Conservation (phyloP, 2,888 invertebrate species). For the Pheosia tremula region DNA sequence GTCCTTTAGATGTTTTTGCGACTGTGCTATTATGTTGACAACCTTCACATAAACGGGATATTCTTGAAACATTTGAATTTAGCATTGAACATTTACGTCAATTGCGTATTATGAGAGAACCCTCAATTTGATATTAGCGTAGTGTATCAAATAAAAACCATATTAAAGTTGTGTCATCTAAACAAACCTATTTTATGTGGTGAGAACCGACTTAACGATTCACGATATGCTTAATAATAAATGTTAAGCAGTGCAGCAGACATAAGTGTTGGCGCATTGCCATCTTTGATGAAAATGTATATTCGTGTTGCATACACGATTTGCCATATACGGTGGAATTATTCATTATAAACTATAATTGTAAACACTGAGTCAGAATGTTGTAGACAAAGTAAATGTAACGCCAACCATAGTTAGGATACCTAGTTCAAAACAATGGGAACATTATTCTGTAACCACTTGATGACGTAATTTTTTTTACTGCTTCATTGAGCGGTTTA, state of each 20-base stretch:
- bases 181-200: too few relatives aligned
- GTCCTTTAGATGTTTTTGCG: conserved; percentile 12
- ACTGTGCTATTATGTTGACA: conserved; percentile 23
- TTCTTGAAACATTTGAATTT: conserved; percentile 16
- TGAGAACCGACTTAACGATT: background rate
- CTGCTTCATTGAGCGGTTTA: conserved; percentile 8
- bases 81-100: background rate
- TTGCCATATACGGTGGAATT: conserved; percentile 19
- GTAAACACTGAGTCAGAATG: conserved; percentile 15
- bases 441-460: background rate
- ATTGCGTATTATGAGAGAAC: background rate
- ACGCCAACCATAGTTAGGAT: background rate
- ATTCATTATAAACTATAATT: conserved; percentile 26
- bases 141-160: too few relatives aligned
- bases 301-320: conserved; percentile 12
- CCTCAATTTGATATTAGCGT: too few relatives aligned
- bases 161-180: too few relatives aligned
- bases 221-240: conserved; percentile 2
- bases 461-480: background rate
- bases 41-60: conserved; percentile 29
- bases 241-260: conserved; percentile 1
- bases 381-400: conserved; percentile 6
- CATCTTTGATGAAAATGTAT: conserved; percentile 20
- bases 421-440: background rate
- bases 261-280: conserved; percentile 22